Base-by-base conservation (phyloP, 2,888 invertebrate species). In the Hermodice carunculata region DNA sequence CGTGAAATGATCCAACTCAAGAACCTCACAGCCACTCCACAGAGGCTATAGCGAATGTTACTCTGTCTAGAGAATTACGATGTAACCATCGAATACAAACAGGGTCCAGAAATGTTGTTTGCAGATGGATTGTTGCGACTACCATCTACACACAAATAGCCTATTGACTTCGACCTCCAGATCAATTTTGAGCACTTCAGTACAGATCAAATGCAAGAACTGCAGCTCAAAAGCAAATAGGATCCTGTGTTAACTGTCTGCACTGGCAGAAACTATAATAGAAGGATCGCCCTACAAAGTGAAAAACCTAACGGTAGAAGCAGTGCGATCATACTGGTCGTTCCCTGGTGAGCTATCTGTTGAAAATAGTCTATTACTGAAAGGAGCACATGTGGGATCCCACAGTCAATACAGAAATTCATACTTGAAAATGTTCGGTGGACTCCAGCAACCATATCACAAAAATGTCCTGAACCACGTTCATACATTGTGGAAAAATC, bases 71-170 rank as follows among this genome's bases (percentile, higher is more conserved):
- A 70, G 37, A 59, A 49, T 26, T 73, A 70, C 44, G 61, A 69
- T 24, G 31, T 68, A 14, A 22, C 31, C 17, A 56, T 66, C 22
- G 31, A 63, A 19, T 63, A 66, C 48, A 49, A 48, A 34, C 61
- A 61, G 40, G 67, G 73, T 11, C 51, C 37, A 17, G 58, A 68
- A 32, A 52, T 69, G 54, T 19, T 48, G 11, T n/a, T 73, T 11
- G 69, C 72, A 19, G 72, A 72, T 51, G 43, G 53, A 5, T 42
- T 75, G 17, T 72, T 69, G 6, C 28, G 66, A 48, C 32, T 8
- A 11, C 64, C 69, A 0, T 57, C 44, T 19, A 14, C 52, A 17
- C 34, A 34, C n/a, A 32, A 66, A 22, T 24, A 28, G 6, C 19
- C 40, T n/a, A 46, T 60, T 6, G 52, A 44, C 2, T 44, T 72